These are phyloP conservation scores for Naja naja DNA, from an alignment of 2,113 vertebrate genomes.

Conservation along the genomic window DNA sequence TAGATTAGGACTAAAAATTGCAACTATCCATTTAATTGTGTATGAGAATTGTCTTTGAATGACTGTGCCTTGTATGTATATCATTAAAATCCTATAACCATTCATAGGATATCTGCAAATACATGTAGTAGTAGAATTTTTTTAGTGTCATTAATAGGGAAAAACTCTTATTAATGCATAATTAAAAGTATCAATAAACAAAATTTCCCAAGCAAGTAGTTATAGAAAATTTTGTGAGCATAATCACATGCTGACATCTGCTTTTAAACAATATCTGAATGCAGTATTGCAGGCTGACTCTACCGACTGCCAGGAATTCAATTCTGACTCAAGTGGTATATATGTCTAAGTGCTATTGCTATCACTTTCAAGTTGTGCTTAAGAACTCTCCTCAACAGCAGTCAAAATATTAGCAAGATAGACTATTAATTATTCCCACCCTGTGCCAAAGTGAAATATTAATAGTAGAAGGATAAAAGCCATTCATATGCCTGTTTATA, in stretches of 20 bases:
- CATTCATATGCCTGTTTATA: background rate
- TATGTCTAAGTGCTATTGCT: background rate
- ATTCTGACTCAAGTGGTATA: background rate
- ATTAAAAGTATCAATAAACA: constrained; percentile 43
- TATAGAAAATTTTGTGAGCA: constrained; percentile 25
- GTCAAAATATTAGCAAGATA: background rate
- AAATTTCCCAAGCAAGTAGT: background rate
- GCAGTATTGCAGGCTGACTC: background rate
- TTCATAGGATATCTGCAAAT: background rate
- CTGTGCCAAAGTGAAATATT: background rate
- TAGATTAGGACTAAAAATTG: background rate
- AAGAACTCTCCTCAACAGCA: background rate
- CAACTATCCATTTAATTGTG: background rate
- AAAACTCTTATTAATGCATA: constrained; percentile 24
- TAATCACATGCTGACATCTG: background rate
- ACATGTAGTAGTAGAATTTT: background rate
- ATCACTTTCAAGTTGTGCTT: background rate
- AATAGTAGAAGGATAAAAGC: background rate
- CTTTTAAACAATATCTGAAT: background rate
- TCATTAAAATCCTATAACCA: background rate
- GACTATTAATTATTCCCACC: background rate
- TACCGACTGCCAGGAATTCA: background rate
- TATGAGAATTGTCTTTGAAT: background rate
- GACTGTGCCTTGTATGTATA: background rate
- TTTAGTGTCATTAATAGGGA: constrained; percentile 7